These are phyloP conservation scores for Conger conger DNA, from an alignment of 2,113 vertebrate genomes.

Conservation along the genomic window DNA sequence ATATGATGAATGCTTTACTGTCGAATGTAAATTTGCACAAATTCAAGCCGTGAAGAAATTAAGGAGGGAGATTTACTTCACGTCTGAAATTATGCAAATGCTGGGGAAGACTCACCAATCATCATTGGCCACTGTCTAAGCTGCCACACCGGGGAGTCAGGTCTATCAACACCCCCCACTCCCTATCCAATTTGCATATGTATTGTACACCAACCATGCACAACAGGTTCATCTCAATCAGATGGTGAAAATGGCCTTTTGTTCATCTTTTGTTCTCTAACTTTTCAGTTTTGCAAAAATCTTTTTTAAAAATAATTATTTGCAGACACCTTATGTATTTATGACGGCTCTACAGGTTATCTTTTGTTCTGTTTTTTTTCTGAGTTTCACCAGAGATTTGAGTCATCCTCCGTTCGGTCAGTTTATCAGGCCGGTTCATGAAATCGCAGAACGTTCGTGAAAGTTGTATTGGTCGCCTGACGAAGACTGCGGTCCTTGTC, in stretches of 20 bases:
- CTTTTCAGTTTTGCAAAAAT: neutral
- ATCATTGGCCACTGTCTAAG: neutral
- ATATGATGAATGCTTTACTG: slow-evolving; percentile 17
- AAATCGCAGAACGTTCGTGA: too few species aligned
- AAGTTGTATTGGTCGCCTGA: too few species aligned
- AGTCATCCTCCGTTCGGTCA: too few species aligned
- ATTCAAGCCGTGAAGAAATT: slow-evolving; percentile 14
- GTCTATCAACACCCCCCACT: neutral
- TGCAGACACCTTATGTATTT: neutral
- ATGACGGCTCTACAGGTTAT: too few species aligned
- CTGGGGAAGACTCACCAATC: slow-evolving; percentile 6
- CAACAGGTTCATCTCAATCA: neutral
- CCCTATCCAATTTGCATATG: neutral
- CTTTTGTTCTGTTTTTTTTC: too few species aligned
- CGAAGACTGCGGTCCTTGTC: too few species aligned
- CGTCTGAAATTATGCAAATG: slow-evolving; percentile 2
- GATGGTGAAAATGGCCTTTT: neutral
- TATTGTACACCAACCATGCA: neutral
- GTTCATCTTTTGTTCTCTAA: neutral
- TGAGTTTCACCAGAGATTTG: too few species aligned
- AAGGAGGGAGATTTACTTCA: neutral
- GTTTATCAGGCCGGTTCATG: too few species aligned
- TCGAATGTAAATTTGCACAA: slow-evolving; percentile 12
- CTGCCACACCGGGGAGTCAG: neutral
- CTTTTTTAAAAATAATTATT: neutral